Percentiles rank a stretch among this genome's conserved stretches.
phyloP scores from a whole-genome alignment of 1,140 invertebrate genomes.

The Oedothorax gibbosus region DNA sequence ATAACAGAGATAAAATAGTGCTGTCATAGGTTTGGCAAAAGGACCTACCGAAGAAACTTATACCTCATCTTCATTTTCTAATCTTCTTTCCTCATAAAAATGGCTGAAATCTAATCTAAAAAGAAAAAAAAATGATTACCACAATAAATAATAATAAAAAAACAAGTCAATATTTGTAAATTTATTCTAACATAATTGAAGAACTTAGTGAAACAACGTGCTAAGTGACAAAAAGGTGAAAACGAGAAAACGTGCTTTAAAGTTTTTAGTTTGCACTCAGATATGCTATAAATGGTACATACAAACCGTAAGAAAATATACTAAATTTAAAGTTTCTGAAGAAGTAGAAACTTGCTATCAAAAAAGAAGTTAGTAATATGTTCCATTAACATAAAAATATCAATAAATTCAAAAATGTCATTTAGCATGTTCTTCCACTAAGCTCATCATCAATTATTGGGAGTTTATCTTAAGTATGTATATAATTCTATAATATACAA shows the following conservation, averaged over 20 bases:
- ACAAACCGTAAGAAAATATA: not conserved
- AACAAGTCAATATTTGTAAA: not conserved
- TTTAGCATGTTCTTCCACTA: no score
- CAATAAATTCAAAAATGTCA: no score
- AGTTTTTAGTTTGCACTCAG: not conserved
- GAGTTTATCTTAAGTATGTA: no score
- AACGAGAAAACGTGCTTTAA: not conserved
- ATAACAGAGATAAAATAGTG: not conserved
- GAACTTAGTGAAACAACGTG: not conserved
- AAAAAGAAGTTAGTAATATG: no score
- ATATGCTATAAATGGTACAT: not conserved
- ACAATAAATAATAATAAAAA: not conserved
- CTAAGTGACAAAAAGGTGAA: no score
- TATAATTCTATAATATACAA: no score
- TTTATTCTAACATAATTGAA: not conserved
- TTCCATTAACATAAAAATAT: no score
- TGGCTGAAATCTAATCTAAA: slow-evolving; percentile 42
- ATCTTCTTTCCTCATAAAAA: slow-evolving; percentile 34
- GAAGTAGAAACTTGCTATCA: no score
- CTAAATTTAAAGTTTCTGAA: no score
- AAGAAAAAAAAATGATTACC: not conserved
- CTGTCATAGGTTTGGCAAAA: not conserved
- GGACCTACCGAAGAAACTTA: not conserved
- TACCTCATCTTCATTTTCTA: slow-evolving; percentile 14
- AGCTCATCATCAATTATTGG: no score